Conservation (phyloP, 2,797 vertebrate species). For the Brachyrhaphis roseni region DNA sequence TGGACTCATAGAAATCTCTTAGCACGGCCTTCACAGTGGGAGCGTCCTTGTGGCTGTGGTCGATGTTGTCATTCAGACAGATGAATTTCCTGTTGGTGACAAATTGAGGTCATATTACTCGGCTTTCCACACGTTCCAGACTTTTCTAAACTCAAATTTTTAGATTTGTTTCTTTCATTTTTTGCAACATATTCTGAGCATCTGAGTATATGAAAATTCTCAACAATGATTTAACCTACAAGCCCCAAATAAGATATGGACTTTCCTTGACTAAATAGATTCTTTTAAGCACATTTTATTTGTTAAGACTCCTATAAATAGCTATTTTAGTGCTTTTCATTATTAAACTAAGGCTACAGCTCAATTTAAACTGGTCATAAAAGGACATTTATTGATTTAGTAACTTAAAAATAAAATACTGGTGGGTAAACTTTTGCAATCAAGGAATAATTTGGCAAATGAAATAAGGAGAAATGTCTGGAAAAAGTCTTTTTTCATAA, state of each 20-base stretch:
- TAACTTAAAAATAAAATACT: not conserved
- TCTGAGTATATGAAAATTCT: not conserved
- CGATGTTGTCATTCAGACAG: constrained; percentile 98
- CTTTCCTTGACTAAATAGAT: too few species aligned
- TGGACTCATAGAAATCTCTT: constrained; percentile 97
- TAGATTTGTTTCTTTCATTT: not conserved
- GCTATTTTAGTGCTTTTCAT: too few species aligned
- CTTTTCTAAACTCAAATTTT: not conserved
- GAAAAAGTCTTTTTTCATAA: too few species aligned
- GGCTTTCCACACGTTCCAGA: not conserved
- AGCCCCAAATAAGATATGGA: too few species aligned
- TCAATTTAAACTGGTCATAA: too few species aligned
- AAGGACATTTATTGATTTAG: too few species aligned
- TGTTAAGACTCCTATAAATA: not conserved
- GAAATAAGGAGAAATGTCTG: too few species aligned
- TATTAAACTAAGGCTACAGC: not conserved
- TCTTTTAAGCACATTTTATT: too few species aligned
- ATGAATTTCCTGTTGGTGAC: constrained; percentile 90
- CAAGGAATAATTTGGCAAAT: not conserved
- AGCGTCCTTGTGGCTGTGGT: constrained; percentile 95
- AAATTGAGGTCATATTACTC: not conserved
- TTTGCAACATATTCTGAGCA: not conserved
- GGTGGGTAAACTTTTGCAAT: not conserved
- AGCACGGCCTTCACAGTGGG: constrained; percentile 95
- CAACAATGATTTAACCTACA: too few species aligned